Evolutionary conservation across 2,113 vertebrate genomes (phyloP).

Genomic region (Mesoclemmys tuberculata): DNA sequence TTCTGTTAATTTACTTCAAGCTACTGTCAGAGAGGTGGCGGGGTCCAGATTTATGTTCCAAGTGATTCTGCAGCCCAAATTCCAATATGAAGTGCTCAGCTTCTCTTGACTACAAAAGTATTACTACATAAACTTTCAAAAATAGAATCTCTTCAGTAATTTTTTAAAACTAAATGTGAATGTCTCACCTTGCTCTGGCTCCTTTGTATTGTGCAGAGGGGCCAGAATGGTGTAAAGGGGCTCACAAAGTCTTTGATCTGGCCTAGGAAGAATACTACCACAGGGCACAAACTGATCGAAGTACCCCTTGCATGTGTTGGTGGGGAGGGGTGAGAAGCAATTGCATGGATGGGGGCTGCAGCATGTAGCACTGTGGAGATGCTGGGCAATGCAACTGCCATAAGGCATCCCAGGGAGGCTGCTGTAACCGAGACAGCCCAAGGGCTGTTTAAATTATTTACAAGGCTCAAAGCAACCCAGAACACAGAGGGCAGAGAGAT

Average conservation of each 20-base stretch:
- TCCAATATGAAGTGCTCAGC: background rate
- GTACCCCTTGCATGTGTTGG: background rate
- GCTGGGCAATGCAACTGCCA: background rate
- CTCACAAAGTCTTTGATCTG: background rate
- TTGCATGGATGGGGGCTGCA: background rate
- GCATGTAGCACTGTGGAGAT: background rate
- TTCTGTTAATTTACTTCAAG: slow-evolving; percentile 46
- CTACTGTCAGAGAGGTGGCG: background rate
- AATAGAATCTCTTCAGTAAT: background rate
- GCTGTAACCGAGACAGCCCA: background rate
- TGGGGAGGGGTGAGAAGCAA: background rate
- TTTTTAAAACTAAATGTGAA: background rate
- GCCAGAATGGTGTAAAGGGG: background rate
- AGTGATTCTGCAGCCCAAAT: slow-evolving; percentile 13
- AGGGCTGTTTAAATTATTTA: background rate
- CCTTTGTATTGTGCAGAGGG: background rate
- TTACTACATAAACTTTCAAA: background rate
- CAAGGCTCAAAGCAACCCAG: background rate
- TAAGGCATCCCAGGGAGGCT: background rate
- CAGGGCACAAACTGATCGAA: background rate
- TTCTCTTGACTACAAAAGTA: background rate
- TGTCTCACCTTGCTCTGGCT: background rate
- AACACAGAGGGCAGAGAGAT: background rate
- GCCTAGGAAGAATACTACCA: background rate
- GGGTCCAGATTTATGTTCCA: slow-evolving; percentile 15